Evolutionary conservation across 23 tunicate genomes (phyloP).

Genomic region (Ascidia mentula): DNA sequence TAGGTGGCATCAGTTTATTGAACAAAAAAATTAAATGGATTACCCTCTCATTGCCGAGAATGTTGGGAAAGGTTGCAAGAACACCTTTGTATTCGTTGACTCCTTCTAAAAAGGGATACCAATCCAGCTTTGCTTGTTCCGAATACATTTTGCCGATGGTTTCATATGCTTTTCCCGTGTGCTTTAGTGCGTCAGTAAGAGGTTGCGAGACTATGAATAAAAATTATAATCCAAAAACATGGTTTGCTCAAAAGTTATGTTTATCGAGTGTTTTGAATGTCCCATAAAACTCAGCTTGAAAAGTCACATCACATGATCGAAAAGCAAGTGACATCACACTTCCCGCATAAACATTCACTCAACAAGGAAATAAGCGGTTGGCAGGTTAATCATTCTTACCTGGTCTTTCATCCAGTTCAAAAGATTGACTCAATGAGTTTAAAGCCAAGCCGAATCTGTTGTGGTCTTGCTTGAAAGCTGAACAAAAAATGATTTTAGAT

Average conservation of each 20-base stretch:
- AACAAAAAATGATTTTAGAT: too few species aligned
- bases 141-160: conserved; percentile 49
- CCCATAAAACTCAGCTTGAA: too few species aligned
- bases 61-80: conserved; percentile 60
- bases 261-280: too few species aligned
- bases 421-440: conserved; percentile 33
- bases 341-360: background rate
- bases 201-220: conserved; percentile 54
- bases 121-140: conserved; percentile 70
- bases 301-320: too few species aligned
- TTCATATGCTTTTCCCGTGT: conserved; percentile 63
- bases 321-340: background rate
- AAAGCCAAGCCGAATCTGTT: conserved; percentile 49
- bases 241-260: too few species aligned
- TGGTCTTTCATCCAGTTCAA: conserved; percentile 63
- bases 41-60: conserved; percentile 64
- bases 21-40: too few species aligned
- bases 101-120: conserved; percentile 84
- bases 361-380: background rate
- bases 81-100: conserved; percentile 70
- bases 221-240: too few species aligned
- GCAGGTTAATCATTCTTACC: background rate
- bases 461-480: conserved; percentile 50
- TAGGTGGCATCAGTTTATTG: too few species aligned
- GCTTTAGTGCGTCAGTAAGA: conserved; percentile 68